Evolutionary conservation across 2,797 vertebrate species (phyloP).

Genomic region (Manis pentadactyla): DNA sequence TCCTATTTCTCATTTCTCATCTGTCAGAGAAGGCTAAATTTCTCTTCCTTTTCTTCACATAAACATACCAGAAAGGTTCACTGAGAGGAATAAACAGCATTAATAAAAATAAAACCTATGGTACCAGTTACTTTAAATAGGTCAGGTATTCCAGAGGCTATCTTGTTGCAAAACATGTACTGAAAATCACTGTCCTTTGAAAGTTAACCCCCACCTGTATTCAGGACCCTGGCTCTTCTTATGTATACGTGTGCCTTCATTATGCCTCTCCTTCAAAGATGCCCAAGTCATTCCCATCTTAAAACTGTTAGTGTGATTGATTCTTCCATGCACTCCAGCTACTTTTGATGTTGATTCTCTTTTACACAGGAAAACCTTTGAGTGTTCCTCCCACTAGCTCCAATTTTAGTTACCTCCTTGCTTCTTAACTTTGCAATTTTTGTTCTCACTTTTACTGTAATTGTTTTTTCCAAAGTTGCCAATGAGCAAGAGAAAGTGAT

Average conservation of each 20-base stretch:
- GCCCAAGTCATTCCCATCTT: background rate
- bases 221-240: background rate
- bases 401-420: background rate
- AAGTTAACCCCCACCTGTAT: background rate
- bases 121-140: background rate
- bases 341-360: constrained; percentile 5
- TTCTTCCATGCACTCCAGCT: background rate
- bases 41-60: constrained; percentile 31
- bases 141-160: background rate
- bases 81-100: constrained; percentile 12
- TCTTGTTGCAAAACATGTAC: background rate
- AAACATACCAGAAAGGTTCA: constrained; percentile 2
- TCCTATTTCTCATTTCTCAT: constrained; percentile 31
- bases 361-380: background rate
- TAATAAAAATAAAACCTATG: constrained; percentile 25
- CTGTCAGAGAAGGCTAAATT: background rate
- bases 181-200: background rate
- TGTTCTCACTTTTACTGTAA: constrained; percentile 32
- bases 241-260: background rate
- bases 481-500: background rate
- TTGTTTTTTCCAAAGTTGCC: constrained; percentile 4
- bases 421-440: constrained; percentile 44
- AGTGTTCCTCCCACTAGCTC: background rate
- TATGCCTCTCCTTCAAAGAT: background rate
- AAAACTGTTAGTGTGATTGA: background rate